Evolutionary conservation across 2,113 vertebrate species (phyloP).

Genomic region (Macheiramphus alcinus): DNA sequence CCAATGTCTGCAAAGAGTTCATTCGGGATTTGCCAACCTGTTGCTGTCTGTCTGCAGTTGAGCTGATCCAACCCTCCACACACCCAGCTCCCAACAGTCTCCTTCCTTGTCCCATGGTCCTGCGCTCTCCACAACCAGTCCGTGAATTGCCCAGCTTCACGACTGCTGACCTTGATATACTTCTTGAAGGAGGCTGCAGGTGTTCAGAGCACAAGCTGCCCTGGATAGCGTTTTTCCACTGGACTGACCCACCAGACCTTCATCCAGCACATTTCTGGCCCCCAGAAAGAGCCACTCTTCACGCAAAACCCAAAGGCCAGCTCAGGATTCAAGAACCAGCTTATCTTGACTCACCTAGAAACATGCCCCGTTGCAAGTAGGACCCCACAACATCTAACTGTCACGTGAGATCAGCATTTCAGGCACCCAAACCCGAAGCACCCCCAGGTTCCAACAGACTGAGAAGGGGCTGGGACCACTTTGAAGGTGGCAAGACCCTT

Average conservation of each 20-base stretch:
- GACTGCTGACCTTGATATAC: neutral
- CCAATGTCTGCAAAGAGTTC: neutral
- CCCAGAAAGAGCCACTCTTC: neutral
- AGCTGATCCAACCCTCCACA: neutral
- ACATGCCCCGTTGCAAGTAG: fast-evolving
- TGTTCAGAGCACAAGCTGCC: neutral
- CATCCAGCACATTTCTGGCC: neutral
- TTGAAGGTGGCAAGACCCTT: neutral
- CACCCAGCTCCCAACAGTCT: neutral
- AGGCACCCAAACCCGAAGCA: neutral
- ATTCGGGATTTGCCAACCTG: neutral
- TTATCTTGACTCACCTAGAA: neutral
- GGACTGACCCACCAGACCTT: neutral
- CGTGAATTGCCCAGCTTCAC: neutral
- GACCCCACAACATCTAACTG: neutral
- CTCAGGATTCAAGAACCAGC: neutral
- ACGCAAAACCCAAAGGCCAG: neutral
- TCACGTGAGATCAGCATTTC: neutral
- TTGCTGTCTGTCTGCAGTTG: neutral
- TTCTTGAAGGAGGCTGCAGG: neutral
- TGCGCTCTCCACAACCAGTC: neutral
- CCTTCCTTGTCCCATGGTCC: neutral
- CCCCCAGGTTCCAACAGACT: neutral
- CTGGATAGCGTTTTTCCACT: neutral
- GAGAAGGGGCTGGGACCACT: neutral